Conservation (phyloP, 1,140 invertebrate species). For the Bombus affinis region DNA sequence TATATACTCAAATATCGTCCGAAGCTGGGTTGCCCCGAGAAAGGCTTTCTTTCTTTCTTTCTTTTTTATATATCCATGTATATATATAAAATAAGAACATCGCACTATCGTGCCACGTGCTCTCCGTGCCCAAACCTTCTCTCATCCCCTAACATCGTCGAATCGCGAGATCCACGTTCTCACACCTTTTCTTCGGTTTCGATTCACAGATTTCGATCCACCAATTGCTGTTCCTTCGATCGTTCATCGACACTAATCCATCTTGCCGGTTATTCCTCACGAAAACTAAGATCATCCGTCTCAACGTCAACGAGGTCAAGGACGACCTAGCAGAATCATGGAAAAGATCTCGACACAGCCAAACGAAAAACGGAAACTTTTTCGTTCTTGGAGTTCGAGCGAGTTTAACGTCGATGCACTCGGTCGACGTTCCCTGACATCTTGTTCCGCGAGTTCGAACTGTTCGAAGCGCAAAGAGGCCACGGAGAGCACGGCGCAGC, state of each 20-base stretch:
- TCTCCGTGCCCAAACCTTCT: constrained; percentile 16
- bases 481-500: constrained; percentile 3
- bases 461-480: neutral
- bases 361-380: constrained; percentile 56
- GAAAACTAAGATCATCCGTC: neutral
- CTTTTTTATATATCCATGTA: constrained; percentile 24
- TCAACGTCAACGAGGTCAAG: neutral
- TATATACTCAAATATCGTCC: constrained; percentile 56
- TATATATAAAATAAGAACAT: constrained; percentile 49
- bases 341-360: constrained; percentile 43
- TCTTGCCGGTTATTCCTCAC: no score
- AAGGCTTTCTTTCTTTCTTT: constrained; percentile 28
- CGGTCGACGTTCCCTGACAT: neutral
- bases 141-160: neutral
- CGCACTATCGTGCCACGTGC: constrained; percentile 19
- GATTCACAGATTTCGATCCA: neutral
- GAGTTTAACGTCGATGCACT: constrained; percentile 18
- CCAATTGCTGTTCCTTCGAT: neutral
- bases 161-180: neutral
- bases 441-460: neutral
- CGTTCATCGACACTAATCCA: neutral
- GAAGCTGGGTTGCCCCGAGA: constrained; percentile 52
- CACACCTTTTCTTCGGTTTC: neutral
- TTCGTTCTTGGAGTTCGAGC: constrained; percentile 51
- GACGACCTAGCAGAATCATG: neutral